Conservation (phyloP, 2,113 vertebrate species). For the Grammomys dolichurus region DNA sequence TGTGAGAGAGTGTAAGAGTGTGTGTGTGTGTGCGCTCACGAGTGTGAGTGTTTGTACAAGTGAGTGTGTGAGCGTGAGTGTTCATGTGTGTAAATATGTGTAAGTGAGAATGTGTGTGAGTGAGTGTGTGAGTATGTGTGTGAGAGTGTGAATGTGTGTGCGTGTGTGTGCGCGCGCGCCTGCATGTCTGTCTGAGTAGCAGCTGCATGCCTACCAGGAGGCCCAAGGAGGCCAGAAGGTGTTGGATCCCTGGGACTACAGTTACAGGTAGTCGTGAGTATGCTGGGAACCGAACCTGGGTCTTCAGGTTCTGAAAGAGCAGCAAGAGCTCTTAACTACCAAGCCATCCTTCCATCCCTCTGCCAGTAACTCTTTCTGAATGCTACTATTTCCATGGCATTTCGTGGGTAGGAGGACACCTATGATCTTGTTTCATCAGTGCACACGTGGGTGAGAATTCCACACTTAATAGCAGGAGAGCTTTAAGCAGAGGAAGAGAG, state of each 20-base stretch:
- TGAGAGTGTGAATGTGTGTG: too few species aligned
- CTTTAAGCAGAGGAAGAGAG: not conserved
- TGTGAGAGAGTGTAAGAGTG: too few species aligned
- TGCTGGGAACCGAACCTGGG: not conserved
- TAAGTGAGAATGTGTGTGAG: too few species aligned
- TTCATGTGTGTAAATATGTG: too few species aligned
- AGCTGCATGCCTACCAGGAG: not conserved
- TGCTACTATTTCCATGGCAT: not conserved
- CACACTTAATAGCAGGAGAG: not conserved
- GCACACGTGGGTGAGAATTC: not conserved
- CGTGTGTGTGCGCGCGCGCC: too few species aligned
- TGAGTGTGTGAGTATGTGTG: too few species aligned
- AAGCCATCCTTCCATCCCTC: not conserved
- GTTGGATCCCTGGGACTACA: not conserved
- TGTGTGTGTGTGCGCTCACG: accelerated
- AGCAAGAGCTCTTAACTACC: not conserved
- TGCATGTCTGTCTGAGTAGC: not conserved
- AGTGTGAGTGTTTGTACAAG: too few species aligned
- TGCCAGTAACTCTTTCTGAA: not conserved
- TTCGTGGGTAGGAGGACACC: not conserved
- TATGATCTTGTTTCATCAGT: not conserved
- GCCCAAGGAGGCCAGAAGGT: not conserved
- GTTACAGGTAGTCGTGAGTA: not conserved
- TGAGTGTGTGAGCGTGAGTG: too few species aligned
- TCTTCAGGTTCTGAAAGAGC: not conserved